These are phyloP conservation scores for Ditula angustiorana DNA, from an alignment of 2,888 invertebrate genomes.

Conservation along the genomic window DNA sequence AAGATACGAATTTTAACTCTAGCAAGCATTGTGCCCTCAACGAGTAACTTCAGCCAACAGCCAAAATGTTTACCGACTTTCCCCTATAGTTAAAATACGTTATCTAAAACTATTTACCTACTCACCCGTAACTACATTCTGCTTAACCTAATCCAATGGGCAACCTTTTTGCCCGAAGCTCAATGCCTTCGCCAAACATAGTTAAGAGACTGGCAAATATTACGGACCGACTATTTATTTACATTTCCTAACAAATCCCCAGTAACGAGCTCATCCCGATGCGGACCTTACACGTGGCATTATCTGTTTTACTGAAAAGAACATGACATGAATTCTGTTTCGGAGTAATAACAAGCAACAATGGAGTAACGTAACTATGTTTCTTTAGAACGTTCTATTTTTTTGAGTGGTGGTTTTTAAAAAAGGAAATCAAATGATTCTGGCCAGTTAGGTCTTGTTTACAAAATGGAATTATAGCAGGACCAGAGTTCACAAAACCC, in stretches of 20 bases:
- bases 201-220: conserved; percentile 69
- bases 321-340: conserved; percentile 21
- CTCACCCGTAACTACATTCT: conserved; percentile 28
- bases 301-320: conserved; percentile 18
- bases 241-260: conserved; percentile 66
- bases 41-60: neutral
- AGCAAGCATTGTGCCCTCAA: too few relatives aligned
- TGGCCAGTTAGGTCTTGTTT: neutral
- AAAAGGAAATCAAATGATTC: too few relatives aligned
- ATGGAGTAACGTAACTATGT: too few relatives aligned
- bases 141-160: conserved; percentile 34
- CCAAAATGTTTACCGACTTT: neutral
- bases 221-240: conserved; percentile 58
- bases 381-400: neutral
- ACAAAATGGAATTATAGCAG: too few relatives aligned
- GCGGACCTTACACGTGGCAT: conserved; percentile 7
- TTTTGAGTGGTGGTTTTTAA: too few relatives aligned
- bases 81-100: conserved; percentile 4
- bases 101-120: conserved; percentile 28
- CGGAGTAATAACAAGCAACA: conserved; percentile 3
- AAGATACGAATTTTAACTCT: neutral
- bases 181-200: conserved; percentile 60
- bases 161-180: conserved; percentile 35
- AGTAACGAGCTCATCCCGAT: conserved; percentile 61
- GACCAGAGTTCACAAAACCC: too few relatives aligned